A percentile compares a stretch with the other conserved stretches of the same genome.
Conservation (phyloP, 2,888 invertebrate species). For the Flabesymbios commensalis region DNA sequence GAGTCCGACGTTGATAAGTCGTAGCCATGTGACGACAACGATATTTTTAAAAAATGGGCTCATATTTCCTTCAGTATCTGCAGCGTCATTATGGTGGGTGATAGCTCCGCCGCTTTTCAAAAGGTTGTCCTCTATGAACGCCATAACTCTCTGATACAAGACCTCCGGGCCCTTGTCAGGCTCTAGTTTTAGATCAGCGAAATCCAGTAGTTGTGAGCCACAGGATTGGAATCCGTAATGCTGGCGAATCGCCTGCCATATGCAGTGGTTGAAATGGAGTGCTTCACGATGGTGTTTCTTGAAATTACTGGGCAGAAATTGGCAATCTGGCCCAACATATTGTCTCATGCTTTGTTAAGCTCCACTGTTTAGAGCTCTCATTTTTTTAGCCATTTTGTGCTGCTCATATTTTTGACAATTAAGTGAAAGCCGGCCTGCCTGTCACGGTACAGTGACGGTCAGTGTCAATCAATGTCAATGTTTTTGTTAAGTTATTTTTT, state of each 20-base stretch:
- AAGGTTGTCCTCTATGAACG: slow-evolving; percentile 34
- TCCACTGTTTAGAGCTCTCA: slow-evolving; percentile 39
- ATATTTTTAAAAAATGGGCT: slow-evolving; percentile 35
- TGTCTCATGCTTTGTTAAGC: slow-evolving; percentile 29
- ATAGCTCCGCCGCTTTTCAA: slow-evolving; percentile 13
- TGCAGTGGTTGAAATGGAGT: slow-evolving; percentile 3
- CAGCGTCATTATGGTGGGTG: slow-evolving; percentile 15
- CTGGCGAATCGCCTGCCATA: slow-evolving; percentile 28
- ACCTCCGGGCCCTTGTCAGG: slow-evolving; percentile 33
- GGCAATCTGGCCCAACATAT: slow-evolving; percentile 33
- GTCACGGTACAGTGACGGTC: no score
- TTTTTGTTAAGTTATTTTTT: no score
- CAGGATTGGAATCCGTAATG: slow-evolving; percentile 41
- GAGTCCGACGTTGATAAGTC: slow-evolving; percentile 22
- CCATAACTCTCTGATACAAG: slow-evolving; percentile 28
- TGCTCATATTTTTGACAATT: no score
- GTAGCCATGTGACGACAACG: slow-evolving; percentile 29
- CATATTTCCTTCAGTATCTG: slow-evolving; percentile 18
- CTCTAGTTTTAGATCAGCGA: slow-evolving; percentile 24
- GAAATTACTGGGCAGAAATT: slow-evolving; percentile 26
- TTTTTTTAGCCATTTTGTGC: no score
- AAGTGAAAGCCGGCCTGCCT: no score
- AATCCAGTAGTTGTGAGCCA: slow-evolving; percentile 34
- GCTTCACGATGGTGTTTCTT: slow-evolving; percentile 14
- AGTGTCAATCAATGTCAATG: no score